Conservation (phyloP, 2,797 vertebrate species). For the Discoglossus pictus region DNA sequence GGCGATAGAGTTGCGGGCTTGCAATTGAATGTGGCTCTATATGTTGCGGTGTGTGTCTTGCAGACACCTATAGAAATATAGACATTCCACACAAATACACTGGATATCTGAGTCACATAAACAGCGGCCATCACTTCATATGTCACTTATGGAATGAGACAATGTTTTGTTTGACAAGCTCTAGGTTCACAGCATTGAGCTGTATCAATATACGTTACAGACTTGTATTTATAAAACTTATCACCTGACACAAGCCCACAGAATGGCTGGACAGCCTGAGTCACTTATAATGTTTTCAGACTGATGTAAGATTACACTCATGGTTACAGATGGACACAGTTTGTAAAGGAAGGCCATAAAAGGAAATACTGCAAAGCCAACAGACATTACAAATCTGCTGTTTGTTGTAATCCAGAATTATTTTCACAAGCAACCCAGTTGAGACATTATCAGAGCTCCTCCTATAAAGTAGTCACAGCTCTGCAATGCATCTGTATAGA, state of each 20-base stretch:
- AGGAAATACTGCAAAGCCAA: slow-evolving; percentile 18
- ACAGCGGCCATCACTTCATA: slow-evolving; percentile 39
- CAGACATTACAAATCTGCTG: not conserved
- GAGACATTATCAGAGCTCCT: not conserved
- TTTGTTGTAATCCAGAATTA: slow-evolving; percentile 7
- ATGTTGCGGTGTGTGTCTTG: no score
- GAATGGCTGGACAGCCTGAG: slow-evolving; percentile 10
- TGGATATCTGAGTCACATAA: slow-evolving; percentile 34
- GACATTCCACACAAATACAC: no score
- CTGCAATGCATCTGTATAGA: no score
- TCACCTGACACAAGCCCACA: slow-evolving; percentile 40
- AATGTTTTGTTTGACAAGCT: slow-evolving; percentile 48
- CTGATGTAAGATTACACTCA: slow-evolving; percentile 39
- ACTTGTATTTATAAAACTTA: slow-evolving; percentile 41
- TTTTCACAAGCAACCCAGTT: not conserved
- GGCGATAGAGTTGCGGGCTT: no score
- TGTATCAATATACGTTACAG: slow-evolving; percentile 35
- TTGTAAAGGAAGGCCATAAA: slow-evolving; percentile 34
- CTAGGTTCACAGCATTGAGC: slow-evolving; percentile 22
- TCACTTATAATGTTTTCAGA: slow-evolving; percentile 40
- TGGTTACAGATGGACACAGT: slow-evolving; percentile 27
- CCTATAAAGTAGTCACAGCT: no score
- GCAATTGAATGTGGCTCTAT: no score
- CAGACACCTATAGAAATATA: no score
- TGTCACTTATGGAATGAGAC: slow-evolving; percentile 39